These are phyloP conservation scores for Centroberyx gerrardi DNA, from an alignment of 2,797 vertebrate genomes.

Conservation along the genomic window DNA sequence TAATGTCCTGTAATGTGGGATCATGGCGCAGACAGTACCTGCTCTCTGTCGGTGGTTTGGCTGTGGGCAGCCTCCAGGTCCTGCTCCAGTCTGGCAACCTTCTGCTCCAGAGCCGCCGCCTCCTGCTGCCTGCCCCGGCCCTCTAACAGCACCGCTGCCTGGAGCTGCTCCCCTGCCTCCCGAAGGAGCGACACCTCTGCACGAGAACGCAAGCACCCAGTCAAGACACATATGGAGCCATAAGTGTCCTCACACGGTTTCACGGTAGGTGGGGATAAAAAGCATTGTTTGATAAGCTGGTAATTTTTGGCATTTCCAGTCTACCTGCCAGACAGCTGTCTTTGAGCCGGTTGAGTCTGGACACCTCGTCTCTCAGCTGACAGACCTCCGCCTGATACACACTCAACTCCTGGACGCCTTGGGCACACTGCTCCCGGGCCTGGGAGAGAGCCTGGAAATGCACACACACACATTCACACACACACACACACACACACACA, in stretches of 20 bases:
- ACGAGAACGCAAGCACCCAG: slow-evolving; percentile 22
- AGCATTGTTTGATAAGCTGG: slow-evolving; percentile 25
- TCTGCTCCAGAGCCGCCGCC: slow-evolving; percentile 61
- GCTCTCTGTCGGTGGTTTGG: slow-evolving; percentile 70
- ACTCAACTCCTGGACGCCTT: slow-evolving; percentile 77
- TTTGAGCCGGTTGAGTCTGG: slow-evolving; percentile 75
- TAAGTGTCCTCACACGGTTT: slow-evolving; percentile 22
- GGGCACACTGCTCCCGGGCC: slow-evolving; percentile 76
- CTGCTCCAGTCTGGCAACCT: slow-evolving; percentile 69
- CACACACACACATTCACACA: slow-evolving; percentile 18
- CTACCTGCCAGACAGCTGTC: slow-evolving; percentile 74
- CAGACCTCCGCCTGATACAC: slow-evolving; percentile 79
- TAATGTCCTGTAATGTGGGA: slow-evolving; percentile 19
- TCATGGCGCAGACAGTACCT: slow-evolving; percentile 64
- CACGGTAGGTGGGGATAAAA: slow-evolving; percentile 9
- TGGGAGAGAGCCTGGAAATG: slow-evolving; percentile 58
- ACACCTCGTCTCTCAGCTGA: slow-evolving; percentile 80
- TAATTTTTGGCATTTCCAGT: slow-evolving; percentile 36
- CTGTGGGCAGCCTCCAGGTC: slow-evolving; percentile 75
- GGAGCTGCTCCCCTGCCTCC: slow-evolving; percentile 67
- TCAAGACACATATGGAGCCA: slow-evolving; percentile 27
- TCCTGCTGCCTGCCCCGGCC: slow-evolving; percentile 73
- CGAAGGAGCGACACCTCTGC: slow-evolving; percentile 78
- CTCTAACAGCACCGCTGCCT: slow-evolving; percentile 66
- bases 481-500: slow-evolving; percentile 27